Evolutionary conservation across 2,797 vertebrate species (phyloP).

Genomic region (Lepidocolaptes lacrymiger): DNA sequence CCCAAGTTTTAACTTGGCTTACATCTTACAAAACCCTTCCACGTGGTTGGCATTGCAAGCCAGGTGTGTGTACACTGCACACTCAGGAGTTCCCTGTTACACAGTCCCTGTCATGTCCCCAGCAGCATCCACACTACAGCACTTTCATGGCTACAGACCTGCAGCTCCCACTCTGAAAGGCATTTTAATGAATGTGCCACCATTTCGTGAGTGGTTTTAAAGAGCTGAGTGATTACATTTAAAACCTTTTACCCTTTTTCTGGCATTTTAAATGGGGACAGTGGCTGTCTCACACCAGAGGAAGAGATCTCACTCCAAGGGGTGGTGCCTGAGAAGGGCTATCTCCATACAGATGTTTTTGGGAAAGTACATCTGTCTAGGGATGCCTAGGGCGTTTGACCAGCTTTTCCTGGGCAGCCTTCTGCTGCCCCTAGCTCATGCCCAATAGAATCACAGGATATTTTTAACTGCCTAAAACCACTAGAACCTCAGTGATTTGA

Average conservation of each 20-base stretch:
- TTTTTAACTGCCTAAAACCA: neutral
- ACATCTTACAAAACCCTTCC: neutral
- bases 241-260: neutral
- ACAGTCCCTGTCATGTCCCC: accelerated
- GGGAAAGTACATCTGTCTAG: neutral
- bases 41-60: neutral
- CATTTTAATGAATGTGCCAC: neutral
- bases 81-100: neutral
- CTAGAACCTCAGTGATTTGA: neutral
- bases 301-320: accelerated
- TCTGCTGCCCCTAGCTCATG: neutral
- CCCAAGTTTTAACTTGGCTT: neutral
- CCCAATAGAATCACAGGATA: neutral
- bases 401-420: neutral
- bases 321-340: neutral
- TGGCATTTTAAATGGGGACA: neutral
- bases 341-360: neutral
- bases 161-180: neutral
- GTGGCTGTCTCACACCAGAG: neutral
- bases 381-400: neutral
- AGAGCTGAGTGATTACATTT: neutral
- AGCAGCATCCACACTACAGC: neutral
- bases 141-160: neutral
- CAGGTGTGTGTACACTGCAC: neutral
- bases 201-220: neutral